Base-by-base conservation (phyloP, 1,140 invertebrate species). In the Anagrus nilaparvatae region DNA sequence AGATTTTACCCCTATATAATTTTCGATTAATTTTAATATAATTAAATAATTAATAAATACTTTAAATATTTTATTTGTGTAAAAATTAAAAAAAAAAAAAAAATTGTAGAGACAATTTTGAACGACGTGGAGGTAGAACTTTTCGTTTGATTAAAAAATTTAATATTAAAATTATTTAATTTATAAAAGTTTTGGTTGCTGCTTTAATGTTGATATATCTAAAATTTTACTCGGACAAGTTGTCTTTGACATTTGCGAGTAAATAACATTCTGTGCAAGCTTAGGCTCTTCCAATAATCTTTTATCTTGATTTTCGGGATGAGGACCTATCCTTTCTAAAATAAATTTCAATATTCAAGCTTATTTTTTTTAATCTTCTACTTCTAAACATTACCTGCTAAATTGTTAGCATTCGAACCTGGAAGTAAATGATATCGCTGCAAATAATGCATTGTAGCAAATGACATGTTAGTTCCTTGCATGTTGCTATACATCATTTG, bases 401-500 rank as follows among this genome's bases (percentile, higher is more conserved):
- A 14, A 34, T 49, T 41, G 33, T 24, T 36, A 23, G 48, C 48
- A 41, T 50, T 53, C 29, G 43, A 49, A 34, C 69, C 70, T 53
- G 69, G 66, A 40, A 76, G 50, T 20, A 79, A 53, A 49, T 77
- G 73, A 54, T 79, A 78, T 52, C 73, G 74, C 53, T 79, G 71
- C 65, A 79, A 71, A 52, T 79, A 81, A 52, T 75, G 73, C 56
- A 75, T 70, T 14, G 77, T 79, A 24, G 76, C 75, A 48, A 78
- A 69, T 7, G 77, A 79, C 65, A 79, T 72, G 29, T 79, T 76
- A 24, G 51, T 50, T 17, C 60, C 60, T 23, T 59, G 50, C 12
- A 61, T 44, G 43, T 61, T 63, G 48, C 53, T 54, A 17, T 58
- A 16, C 49, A 59, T 50, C 6, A 58, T 30, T 43, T 60, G 56